These are phyloP conservation scores for Nothobranchius furzeri DNA, from an alignment of 2,113 vertebrate species.

Conservation along the genomic window DNA sequence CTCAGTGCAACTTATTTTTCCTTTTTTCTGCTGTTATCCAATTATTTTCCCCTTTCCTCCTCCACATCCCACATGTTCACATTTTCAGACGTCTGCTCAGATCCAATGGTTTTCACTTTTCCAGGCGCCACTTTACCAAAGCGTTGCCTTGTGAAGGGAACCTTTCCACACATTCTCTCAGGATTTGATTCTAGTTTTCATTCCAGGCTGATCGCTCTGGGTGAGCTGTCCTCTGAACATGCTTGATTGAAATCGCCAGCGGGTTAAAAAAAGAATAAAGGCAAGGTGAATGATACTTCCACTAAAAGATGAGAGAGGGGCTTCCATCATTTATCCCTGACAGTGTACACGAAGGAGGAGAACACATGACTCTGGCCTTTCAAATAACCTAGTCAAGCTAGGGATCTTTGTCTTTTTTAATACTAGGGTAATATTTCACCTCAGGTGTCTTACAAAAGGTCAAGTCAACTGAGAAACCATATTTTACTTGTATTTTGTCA, in stretches of 20 bases:
- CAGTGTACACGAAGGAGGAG: neutral
- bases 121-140: neutral
- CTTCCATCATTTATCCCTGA: no score
- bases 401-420: no score
- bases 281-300: no score
- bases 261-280: neutral
- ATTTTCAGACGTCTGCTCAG: conserved; percentile 2
- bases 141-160: conserved; percentile 10
- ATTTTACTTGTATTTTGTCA: no score
- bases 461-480: no score
- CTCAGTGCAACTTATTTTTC: neutral
- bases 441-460: no score
- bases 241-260: conserved; percentile 27
- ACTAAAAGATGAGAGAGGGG: no score
- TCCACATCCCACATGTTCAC: neutral
- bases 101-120: neutral
- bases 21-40: neutral
- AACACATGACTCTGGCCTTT: no score
- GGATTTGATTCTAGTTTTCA: neutral
- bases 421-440: no score
- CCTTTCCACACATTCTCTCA: conserved; percentile 10
- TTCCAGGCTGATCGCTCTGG: conserved; percentile 3
- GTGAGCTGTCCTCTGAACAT: neutral
- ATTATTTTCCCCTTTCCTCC: neutral
- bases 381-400: no score